phyloP scores from a whole-genome alignment of 1,140 invertebrate species.

The Druon quercuslanigerum region DNA sequence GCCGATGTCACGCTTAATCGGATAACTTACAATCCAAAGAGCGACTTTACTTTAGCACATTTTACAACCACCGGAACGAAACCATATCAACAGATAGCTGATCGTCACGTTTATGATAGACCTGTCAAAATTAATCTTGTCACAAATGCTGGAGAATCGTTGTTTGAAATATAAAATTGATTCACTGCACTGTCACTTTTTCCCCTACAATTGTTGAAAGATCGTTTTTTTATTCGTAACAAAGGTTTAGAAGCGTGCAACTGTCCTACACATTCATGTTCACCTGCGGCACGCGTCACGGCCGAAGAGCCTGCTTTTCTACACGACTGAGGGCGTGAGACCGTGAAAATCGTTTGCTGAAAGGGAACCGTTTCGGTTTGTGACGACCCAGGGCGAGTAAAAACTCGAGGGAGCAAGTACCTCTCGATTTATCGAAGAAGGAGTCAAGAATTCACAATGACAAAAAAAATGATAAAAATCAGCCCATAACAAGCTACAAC shows the following conservation, averaged over 20 bases:
- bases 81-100: not conserved
- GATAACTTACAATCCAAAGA: slow-evolving; percentile 63
- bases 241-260: not conserved
- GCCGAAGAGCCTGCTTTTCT: slow-evolving; percentile 30
- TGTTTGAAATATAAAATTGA: too few species aligned
- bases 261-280: not conserved
- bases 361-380: slow-evolving; percentile 38
- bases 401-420: not conserved
- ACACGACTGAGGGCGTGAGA: slow-evolving; percentile 38
- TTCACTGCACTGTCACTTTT: too few species aligned
- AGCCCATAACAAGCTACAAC: too few species aligned
- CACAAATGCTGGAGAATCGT: too few species aligned
- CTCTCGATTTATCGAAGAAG: too few species aligned
- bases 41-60: slow-evolving; percentile 54
- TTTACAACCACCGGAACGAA: slow-evolving; percentile 46
- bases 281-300: slow-evolving; percentile 33
- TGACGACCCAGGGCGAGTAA: slow-evolving; percentile 50
- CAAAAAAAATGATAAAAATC: too few species aligned
- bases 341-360: slow-evolving; percentile 55
- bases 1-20: slow-evolving; percentile 67
- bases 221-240: too few species aligned
- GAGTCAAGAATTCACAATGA: too few species aligned
- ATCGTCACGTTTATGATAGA: not conserved
- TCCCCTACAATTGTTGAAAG: too few species aligned
- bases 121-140: too few species aligned